Base-by-base conservation (phyloP, 2,797 vertebrate genomes). In the Liasis olivaceus region DNA sequence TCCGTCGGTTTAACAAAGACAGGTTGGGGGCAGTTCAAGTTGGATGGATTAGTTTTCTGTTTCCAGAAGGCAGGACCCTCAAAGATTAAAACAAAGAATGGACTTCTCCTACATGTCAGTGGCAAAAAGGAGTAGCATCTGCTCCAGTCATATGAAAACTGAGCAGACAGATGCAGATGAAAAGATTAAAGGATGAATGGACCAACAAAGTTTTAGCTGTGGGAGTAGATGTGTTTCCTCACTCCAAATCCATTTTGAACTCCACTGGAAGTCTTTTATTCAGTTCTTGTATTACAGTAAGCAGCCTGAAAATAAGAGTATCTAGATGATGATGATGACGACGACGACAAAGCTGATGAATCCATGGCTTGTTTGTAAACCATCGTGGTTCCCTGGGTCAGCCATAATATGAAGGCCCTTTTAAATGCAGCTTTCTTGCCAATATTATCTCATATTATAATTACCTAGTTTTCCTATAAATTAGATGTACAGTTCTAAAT, bases 1-100 rank as follows among this genome's bases (percentile, higher is more conserved):
- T 58, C 47, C 9, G 87, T 31, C 77, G n/a, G 85, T 87, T 90
- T 92, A 58, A 90, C 58, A 56, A 63, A 77, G 66, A 87, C 66
- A 93, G 85, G 58, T 64, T 59, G 66, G 6, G 42, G 56, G 84
- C 14, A 90, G 42, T 51, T 54, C 64, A 87, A 31, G 42, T 60
- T 86, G 22, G 17, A 87, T 58, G 69, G 26, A 28, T 17, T 54
- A 26, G 31, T 58, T 11, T 56, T 15, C 66, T 28, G 8, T 36
- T 56, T 58, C n/a, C 28, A 31, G 64, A 87, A n/a, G n/a, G 24
- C n/a, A 85, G 24, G n/a, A 20, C 14, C 12, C 13, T 56, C 14
- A 66, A 36, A 63, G 58, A 54, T 31, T 42, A 47, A 62, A 88
- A 26, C 28, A 63, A 31, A 84, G n/a, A 63, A 54, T 26, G 62